Percentiles rank a stretch among this genome's conserved stretches.
phyloP scores from a whole-genome alignment of 1,140 invertebrate species.

The Eupeodes corollae region DNA sequence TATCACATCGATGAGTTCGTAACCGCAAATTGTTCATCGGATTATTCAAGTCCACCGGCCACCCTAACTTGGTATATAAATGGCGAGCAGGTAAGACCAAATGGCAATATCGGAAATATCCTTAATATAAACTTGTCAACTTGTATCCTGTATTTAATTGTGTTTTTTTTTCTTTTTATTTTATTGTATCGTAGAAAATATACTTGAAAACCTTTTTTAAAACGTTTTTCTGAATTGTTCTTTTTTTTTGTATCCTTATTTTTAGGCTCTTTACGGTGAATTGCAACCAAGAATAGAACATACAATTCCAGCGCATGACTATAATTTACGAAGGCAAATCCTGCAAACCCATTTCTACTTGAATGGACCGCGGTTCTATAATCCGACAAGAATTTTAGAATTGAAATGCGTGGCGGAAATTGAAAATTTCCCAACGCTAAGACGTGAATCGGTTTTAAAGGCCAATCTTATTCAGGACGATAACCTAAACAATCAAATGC shows the following conservation, averaged over 20 bases:
- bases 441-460: slow-evolving; percentile 23
- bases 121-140: neutral
- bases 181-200: neutral
- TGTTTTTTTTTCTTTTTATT: too few species aligned
- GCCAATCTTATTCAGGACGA: slow-evolving; percentile 25
- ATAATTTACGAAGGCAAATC: slow-evolving; percentile 25
- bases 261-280: slow-evolving; percentile 25
- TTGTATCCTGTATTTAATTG: too few species aligned
- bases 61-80: slow-evolving; percentile 52
- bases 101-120: neutral
- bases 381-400: slow-evolving; percentile 15
- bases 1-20: slow-evolving; percentile 46
- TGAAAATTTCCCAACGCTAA: slow-evolving; percentile 30
- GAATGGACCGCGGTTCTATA: slow-evolving; percentile 29
- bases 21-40: slow-evolving; percentile 47
- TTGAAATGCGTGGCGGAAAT: slow-evolving; percentile 36
- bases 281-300: slow-evolving; percentile 29
- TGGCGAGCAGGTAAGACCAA: slow-evolving; percentile 40
- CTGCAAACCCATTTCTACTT: slow-evolving; percentile 32
- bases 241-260: neutral
- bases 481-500: slow-evolving; percentile 36
- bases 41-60: slow-evolving; percentile 46
- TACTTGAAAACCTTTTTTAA: neutral
- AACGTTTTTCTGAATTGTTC: too few species aligned
- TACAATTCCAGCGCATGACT: slow-evolving; percentile 30